Evolutionary conservation across 2,888 invertebrate species (phyloP), one percentile per base, ranked within the genome.

Genomic region (Erebia ligea): DNA sequence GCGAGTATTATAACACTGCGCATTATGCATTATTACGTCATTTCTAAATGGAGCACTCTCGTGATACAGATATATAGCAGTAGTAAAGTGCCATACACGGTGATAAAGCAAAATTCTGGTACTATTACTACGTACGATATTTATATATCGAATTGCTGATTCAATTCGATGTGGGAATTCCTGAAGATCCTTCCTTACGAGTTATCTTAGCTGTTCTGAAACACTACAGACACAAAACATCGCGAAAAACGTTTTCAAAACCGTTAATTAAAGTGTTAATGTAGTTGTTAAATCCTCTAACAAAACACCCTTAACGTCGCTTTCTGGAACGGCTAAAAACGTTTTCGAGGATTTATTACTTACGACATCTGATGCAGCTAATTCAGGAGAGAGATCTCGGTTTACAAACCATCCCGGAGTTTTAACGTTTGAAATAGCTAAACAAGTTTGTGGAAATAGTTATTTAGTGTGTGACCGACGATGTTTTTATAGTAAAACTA

Each of bases 391-490:
- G 83, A 83, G 83, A 84, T 77, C 80, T 77, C 79, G 79, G 81
- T 84, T 85, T 84, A 82, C 81, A 68, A 79, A 81, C 78, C 79
- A 78, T 81, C 82, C 81, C 82, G 76, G 80, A 86, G 84, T 86
- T 87, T 86, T 82, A 87, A 84, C 85, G 84, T 86, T 84, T 81
- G 80, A 80, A 81, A 86, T 86, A 84, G 86, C 83, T 86, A 87
- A 71, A 88, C 85, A 86, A 87, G 84, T 85, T 84, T 77, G 81
- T 62, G 6, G 45, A 62, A 62, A 45, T 21, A 48, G 62, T 62
- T 62, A 21, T 19, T 62, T 45, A 13, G 15, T 45, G 13, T 19
- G 48, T 48, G 61, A 21, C 45, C 61, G 13, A 13, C 1, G 40
- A 62, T 19, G 15, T 45, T 9, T 62, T 48, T 62, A 62, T 62